Conservation (phyloP, 2,888 invertebrate genomes). For the Philaethria dido region DNA sequence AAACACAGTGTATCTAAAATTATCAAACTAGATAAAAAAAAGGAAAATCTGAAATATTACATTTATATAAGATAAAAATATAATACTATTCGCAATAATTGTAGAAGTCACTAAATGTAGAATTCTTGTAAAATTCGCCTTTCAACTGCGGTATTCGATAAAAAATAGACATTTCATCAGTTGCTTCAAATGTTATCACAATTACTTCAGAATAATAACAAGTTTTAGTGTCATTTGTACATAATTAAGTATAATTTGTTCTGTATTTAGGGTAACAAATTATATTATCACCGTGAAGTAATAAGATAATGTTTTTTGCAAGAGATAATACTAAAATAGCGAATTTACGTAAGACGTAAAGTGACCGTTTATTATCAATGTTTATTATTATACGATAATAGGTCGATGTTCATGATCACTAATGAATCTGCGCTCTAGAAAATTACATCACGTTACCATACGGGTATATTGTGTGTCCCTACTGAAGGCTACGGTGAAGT, state of each 20-base stretch:
- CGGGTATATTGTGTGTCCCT: neutral
- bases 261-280: constrained; percentile 2
- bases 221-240: neutral
- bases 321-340: neutral
- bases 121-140: neutral
- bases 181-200: neutral
- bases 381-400: constrained; percentile 28
- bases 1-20: too few relatives aligned
- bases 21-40: too few relatives aligned
- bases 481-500: neutral
- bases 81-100: too few relatives aligned
- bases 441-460: constrained; percentile 15
- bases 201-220: neutral
- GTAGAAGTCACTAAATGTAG: neutral
- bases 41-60: too few relatives aligned
- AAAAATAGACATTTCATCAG: neutral
- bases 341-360: constrained; percentile 27
- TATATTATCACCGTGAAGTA: constrained; percentile 1
- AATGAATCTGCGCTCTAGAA: constrained; percentile 17
- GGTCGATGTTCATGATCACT: constrained; percentile 30
- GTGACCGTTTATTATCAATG: constrained; percentile 30
- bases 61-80: too few relatives aligned
- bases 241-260: neutral
- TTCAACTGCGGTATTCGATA: neutral
- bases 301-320: neutral